phyloP scores from a whole-genome alignment of 2,797 vertebrate species.

The Oceanodroma leucorhoa region DNA sequence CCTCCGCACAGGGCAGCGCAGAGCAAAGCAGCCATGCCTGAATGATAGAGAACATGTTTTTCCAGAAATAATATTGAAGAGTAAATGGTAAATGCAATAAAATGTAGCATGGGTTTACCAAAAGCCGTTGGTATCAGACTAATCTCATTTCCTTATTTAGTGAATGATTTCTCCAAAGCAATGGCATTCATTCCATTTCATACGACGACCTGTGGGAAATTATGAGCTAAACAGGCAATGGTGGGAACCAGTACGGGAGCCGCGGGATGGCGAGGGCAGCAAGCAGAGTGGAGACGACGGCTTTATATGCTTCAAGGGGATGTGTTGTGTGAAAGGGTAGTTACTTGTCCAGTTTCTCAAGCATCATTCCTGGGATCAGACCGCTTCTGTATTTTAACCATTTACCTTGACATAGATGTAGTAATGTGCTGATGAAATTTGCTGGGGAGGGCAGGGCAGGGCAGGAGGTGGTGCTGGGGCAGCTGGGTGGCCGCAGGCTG shows the following conservation, averaged over 20 bases:
- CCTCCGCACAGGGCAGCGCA: rapidly evolving
- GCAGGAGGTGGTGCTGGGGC: not conserved
- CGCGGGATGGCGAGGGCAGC: rapidly evolving
- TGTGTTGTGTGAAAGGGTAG: not conserved
- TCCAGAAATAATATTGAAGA: not conserved
- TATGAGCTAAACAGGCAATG: not conserved
- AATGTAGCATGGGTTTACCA: not conserved
- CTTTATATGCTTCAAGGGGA: not conserved
- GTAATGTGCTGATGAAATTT: not conserved
- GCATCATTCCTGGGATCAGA: not conserved
- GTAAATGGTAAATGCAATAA: not conserved
- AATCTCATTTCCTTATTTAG: not conserved
- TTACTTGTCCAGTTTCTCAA: not conserved
- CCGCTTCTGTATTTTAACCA: not conserved
- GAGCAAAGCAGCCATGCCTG: not conserved
- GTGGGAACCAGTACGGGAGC: rapidly evolving
- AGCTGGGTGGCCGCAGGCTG: not conserved
- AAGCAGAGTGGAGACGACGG: not conserved
- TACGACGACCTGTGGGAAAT: not conserved
- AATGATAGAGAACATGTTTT: not conserved
- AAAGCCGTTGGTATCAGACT: not conserved
- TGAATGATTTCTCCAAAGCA: not conserved
- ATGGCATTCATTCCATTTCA: not conserved
- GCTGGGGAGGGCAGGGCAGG: not conserved
- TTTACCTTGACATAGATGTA: not conserved